These are phyloP conservation scores for Matsumyia berberina DNA, from an alignment of 2,888 invertebrate genomes.

Conservation along the genomic window DNA sequence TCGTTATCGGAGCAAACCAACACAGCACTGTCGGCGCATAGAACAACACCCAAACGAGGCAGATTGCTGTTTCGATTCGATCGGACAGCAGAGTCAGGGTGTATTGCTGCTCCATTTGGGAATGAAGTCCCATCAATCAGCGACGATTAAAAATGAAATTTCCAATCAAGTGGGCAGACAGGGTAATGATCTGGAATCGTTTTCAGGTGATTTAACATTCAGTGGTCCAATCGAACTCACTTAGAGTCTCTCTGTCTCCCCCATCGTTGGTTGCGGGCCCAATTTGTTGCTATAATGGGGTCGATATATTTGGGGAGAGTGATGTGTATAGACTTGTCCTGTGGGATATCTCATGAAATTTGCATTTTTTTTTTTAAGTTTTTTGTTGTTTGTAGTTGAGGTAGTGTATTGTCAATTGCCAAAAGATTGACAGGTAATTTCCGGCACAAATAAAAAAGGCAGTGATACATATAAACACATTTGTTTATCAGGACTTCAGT, in stretches of 20 bases:
- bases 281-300: constrained; percentile 45
- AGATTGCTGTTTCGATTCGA: constrained; percentile 13
- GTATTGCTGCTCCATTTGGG: constrained; percentile 58
- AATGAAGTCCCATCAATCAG: constrained; percentile 70
- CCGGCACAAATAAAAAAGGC: neutral
- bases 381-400: constrained; percentile 17
- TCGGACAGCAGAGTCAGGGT: constrained; percentile 9
- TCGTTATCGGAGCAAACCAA: constrained; percentile 20
- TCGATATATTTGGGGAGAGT: neutral
- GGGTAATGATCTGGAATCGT: constrained; percentile 73
- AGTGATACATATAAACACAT: neutral
- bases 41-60: constrained; percentile 9
- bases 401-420: constrained; percentile 46
- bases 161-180: constrained; percentile 72
- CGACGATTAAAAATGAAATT: constrained; percentile 73
- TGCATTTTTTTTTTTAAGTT: constrained; percentile 7
- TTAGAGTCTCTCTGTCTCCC: constrained; percentile 10
- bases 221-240: constrained; percentile 25
- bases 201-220: constrained; percentile 73
- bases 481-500: neutral
- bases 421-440: constrained; percentile 62
- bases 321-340: neutral
- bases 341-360: constrained; percentile 43
- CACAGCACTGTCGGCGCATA: neutral
- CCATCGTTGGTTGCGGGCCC: neutral